phyloP scores from a whole-genome alignment of 2,113 vertebrate genomes.

The Felis chaus region DNA sequence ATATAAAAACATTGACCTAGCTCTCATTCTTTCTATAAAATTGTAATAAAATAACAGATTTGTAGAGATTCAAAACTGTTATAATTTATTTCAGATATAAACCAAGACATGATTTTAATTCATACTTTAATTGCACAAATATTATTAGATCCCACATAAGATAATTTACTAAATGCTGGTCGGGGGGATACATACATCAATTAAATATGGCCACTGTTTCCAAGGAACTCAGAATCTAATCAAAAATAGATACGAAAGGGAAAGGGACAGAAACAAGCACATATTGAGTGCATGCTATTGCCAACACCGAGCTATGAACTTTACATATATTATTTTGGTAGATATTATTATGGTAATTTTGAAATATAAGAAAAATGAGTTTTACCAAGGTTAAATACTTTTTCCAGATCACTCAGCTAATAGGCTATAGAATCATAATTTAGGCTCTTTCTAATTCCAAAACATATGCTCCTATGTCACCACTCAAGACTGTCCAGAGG shows the following conservation, averaged over 20 bases:
- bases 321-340: neutral
- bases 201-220: neutral
- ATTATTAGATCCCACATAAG: neutral
- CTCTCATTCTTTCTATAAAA: neutral
- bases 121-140: neutral
- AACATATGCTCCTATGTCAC: neutral
- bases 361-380: neutral
- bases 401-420: neutral
- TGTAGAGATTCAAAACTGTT: slow-evolving; percentile 16
- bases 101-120: neutral
- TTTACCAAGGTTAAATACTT: neutral
- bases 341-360: neutral
- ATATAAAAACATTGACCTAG: neutral
- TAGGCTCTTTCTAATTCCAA: neutral
- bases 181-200: neutral
- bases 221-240: neutral
- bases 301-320: neutral
- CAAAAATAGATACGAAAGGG: neutral
- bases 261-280: neutral
- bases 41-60: slow-evolving; percentile 12
- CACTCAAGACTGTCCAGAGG: neutral
- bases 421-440: neutral
- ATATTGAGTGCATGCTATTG: neutral
- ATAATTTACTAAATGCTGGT: neutral
- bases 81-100: slow-evolving; percentile 8